These are phyloP conservation scores for Disparrhopalites patrizii DNA, from an alignment of 2,888 invertebrate species.

Conservation along the genomic window DNA sequence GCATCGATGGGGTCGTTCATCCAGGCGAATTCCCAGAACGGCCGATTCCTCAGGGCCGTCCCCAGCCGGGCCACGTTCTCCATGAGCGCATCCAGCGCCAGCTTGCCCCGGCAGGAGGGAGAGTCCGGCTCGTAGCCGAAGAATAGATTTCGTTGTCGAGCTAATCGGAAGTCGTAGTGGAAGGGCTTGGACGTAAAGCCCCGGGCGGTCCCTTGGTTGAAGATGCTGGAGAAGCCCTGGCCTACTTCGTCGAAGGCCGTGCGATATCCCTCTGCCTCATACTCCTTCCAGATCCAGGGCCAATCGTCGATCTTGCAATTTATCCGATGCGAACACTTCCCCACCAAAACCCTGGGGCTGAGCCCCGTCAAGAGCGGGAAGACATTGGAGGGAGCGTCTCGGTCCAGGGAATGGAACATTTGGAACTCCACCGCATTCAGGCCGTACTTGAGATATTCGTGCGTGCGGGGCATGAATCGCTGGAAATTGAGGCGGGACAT, in stretches of 20 bases:
- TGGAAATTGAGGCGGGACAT: slow-evolving; percentile 22
- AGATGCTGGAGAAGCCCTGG: slow-evolving; percentile 66
- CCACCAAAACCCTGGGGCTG: slow-evolving; percentile 61
- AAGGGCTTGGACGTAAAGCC: slow-evolving; percentile 68
- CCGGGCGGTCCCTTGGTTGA: slow-evolving; percentile 60
- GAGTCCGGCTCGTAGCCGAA: slow-evolving; percentile 22
- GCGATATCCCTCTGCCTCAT: slow-evolving; percentile 64
- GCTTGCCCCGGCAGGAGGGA: neutral
- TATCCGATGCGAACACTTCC: slow-evolving; percentile 62
- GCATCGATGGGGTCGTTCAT: slow-evolving; percentile 50
- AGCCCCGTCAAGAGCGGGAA: slow-evolving; percentile 70
- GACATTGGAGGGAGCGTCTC: neutral
- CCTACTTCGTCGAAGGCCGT: slow-evolving; percentile 84
- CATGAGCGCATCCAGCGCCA: neutral
- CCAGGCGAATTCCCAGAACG: slow-evolving; percentile 49
- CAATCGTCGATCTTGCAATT: slow-evolving; percentile 68
- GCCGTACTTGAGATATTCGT: neutral
- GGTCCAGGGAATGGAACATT: neutral
- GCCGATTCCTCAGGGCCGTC: slow-evolving; percentile 62
- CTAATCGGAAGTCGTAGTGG: slow-evolving; percentile 65
- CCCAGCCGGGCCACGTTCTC: slow-evolving; percentile 51
- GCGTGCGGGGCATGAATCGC: slow-evolving; percentile 19
- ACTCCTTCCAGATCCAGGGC: slow-evolving; percentile 79
- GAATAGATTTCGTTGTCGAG: slow-evolving; percentile 52
- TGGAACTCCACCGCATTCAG: neutral